These are phyloP conservation scores for Antedon mediterranea DNA, from an alignment of 53 echinoderm and acorn worm genomes.

Conservation along the genomic window DNA sequence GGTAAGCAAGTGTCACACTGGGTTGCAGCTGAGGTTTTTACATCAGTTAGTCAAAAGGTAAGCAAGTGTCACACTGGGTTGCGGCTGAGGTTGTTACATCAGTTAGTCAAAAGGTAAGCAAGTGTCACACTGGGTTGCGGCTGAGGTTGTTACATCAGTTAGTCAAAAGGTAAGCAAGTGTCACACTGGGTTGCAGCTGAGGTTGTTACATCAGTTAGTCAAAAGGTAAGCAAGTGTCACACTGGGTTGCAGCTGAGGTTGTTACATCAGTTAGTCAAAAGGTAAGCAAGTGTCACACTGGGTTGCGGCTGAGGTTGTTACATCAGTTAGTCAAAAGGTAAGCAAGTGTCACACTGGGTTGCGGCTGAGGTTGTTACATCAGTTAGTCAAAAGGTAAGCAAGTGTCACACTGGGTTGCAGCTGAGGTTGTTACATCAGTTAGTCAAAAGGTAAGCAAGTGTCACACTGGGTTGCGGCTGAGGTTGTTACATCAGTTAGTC, in stretches of 20 bases:
- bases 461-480: conserved; percentile 88
- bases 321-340: too few species aligned
- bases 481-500: conserved; percentile 56
- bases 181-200: conserved; percentile 88
- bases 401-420: conserved; percentile 79
- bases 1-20: conserved; percentile 73
- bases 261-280: too few species aligned
- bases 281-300: conserved; percentile 73
- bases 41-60: too few species aligned
- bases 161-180: too few species aligned
- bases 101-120: too few species aligned
- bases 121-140: conserved; percentile 79
- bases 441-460: too few species aligned
- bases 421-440: conserved; percentile 67
- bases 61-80: conserved; percentile 78
- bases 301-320: conserved; percentile 75
- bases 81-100: conserved; percentile 69
- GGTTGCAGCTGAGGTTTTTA: conserved; percentile 75
- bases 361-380: conserved; percentile 69
- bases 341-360: conserved; percentile 78
- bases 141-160: conserved; percentile 67
- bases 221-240: too few species aligned
- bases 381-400: too few species aligned
- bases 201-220: conserved; percentile 56
- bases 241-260: conserved; percentile 81